Percentiles rank a stretch among this genome's conserved stretches.
Conservation (phyloP, 2,113 vertebrate genomes). For the Cheirogaleus medius region DNA sequence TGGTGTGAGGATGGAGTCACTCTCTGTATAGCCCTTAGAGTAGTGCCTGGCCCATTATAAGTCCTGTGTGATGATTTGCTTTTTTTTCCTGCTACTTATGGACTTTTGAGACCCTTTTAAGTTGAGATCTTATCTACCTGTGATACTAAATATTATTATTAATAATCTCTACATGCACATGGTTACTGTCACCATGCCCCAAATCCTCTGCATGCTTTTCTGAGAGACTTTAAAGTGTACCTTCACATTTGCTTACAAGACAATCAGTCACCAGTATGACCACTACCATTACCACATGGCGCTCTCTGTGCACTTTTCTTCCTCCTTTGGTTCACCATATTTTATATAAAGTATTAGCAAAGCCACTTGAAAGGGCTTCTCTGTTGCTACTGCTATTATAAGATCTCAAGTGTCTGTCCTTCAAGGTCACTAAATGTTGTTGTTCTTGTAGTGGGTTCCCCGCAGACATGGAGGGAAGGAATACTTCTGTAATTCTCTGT, state of each 20-base stretch:
- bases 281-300: not conserved
- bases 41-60: not conserved
- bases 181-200: not conserved
- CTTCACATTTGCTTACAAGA: not conserved
- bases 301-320: not conserved
- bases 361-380: not conserved
- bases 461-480: not conserved
- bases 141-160: not conserved
- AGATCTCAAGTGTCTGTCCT: not conserved
- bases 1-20: not conserved
- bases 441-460: not conserved
- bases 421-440: not conserved
- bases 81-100: not conserved
- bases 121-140: not conserved
- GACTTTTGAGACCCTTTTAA: not conserved
- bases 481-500: not conserved
- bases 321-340: not conserved
- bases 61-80: not conserved
- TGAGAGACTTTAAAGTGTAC: not conserved
- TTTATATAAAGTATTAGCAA: not conserved
- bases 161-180: not conserved
- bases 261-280: not conserved
- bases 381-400: not conserved
- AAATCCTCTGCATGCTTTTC: not conserved
- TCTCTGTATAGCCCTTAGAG: not conserved